These are phyloP conservation scores for Lacerta bilineata DNA, from an alignment of 2,797 vertebrate species.

Conservation along the genomic window DNA sequence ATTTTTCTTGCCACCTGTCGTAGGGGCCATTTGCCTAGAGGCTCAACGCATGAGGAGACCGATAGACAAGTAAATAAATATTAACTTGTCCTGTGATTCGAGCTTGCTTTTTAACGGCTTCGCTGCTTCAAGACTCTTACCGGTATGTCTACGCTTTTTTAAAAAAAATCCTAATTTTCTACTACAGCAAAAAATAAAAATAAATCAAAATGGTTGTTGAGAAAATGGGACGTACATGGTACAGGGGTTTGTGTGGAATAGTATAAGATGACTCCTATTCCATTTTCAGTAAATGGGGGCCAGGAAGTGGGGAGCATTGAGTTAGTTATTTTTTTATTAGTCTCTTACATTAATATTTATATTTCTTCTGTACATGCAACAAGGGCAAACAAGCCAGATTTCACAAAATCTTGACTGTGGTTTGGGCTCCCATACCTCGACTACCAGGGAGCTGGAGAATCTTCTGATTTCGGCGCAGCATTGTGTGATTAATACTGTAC, in stretches of 20 bases:
- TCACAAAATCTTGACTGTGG: neutral
- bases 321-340: no score
- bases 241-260: neutral
- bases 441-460: no score
- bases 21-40: neutral
- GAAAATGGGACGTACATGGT: neutral
- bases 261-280: neutral
- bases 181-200: neutral
- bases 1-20: neutral
- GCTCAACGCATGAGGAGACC: neutral
- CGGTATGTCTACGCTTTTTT: neutral
- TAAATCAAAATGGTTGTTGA: neutral
- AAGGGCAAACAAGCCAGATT: neutral
- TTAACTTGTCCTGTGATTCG: conserved; percentile 4
- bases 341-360: no score
- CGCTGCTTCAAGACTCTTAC: neutral
- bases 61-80: neutral
- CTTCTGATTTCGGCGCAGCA: neutral
- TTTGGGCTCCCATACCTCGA: neutral
- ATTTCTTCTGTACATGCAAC: no score
- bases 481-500: neutral
- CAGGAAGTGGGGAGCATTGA: neutral
- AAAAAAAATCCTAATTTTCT: conserved; percentile 18
- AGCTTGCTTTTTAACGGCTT: neutral
- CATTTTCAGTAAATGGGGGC: neutral